Conservation (phyloP, 2,888 invertebrate genomes). For the Drepanosiphum platanoidis region DNA sequence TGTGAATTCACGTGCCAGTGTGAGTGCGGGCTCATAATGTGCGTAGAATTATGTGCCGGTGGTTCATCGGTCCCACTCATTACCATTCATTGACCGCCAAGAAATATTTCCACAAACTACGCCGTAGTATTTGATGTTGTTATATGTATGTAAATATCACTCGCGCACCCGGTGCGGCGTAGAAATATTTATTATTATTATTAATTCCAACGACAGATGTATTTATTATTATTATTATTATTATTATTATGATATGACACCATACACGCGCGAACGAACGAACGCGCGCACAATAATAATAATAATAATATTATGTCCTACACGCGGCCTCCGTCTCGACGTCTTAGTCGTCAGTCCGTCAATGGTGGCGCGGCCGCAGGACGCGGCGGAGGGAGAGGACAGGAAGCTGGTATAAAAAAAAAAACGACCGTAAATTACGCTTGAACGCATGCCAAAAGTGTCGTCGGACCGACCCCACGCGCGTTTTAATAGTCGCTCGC, state of each 20-base stretch:
- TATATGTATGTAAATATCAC: too few species aligned
- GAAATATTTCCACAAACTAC: slow-evolving; percentile 44
- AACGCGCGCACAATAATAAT: not conserved
- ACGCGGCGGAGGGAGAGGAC: not conserved
- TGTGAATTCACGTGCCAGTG: too few species aligned
- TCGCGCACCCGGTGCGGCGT: not conserved
- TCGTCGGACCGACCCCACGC: slow-evolving; percentile 3
- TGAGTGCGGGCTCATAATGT: not conserved
- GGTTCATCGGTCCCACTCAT: slow-evolving; percentile 10
- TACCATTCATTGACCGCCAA: slow-evolving; percentile 45
- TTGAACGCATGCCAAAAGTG: slow-evolving; percentile 6
- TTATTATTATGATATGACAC: too few species aligned
- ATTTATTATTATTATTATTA: too few species aligned
- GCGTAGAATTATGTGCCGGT: not conserved
- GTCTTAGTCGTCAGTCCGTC: not conserved
- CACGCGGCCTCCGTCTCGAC: not conserved
- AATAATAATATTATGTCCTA: not conserved
- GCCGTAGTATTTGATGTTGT: slow-evolving; percentile 37
- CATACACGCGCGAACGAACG: too few species aligned
- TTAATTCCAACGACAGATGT: not conserved
- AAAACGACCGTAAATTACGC: slow-evolving; percentile 26
- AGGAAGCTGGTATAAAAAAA: slow-evolving; percentile 29
- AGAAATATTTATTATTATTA: slow-evolving; percentile 1
- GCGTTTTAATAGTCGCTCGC: not conserved
- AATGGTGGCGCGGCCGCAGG: not conserved